Base-by-base conservation (phyloP, 2,888 invertebrate species). In the Phaonia tiefii region DNA sequence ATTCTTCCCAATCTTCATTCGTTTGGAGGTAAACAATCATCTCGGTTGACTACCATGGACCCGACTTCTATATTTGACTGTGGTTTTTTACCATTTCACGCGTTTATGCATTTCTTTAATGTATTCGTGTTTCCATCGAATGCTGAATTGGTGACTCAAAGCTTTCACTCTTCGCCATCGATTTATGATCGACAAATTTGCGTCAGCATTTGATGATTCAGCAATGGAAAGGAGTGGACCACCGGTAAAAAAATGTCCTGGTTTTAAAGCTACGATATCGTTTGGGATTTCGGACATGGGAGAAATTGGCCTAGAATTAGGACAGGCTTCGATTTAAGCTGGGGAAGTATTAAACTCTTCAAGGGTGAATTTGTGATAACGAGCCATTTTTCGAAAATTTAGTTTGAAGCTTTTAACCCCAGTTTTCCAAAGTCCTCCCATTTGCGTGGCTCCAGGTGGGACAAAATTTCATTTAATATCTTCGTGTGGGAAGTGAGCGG, bases 341-440 rank as follows among this genome's bases (percentile, higher is more conserved):
- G 56, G 46, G 1, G 65, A 26, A 4, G 74, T 56, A 8, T 17
- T 7, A 42, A 74, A 73, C 60, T 65, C 63, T 60, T 60, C 72
- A 46, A 49, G 51, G 7, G 54, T 65, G 26, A 67, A 65, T n/a
- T 44, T 4, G 11, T 42, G 13, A 1, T 44, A 58, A 22, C 46
- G 42, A 5, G 60, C 42, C 13, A 58, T 44, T 25, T 37, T 56
- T 71, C 58, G 44, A 13, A 46, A 51, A 20, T 11, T 26, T 37
- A 2, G 26, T 49, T 13, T n/a, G n/a, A 67, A 22, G 26, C 67
- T 70, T 58, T 71, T 71, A 4, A 58, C 71, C 15, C 42, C 58
- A 17, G 58, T 44, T 71, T 71, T 58, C 58, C 58, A 71, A 8
- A 71, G 26, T 25, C 71, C 71, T 8, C 71, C 71, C 44, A 71